These are phyloP conservation scores for Caenorhabditis angaria DNA, from an alignment of 2,888 invertebrate genomes.

Conservation along the genomic window DNA sequence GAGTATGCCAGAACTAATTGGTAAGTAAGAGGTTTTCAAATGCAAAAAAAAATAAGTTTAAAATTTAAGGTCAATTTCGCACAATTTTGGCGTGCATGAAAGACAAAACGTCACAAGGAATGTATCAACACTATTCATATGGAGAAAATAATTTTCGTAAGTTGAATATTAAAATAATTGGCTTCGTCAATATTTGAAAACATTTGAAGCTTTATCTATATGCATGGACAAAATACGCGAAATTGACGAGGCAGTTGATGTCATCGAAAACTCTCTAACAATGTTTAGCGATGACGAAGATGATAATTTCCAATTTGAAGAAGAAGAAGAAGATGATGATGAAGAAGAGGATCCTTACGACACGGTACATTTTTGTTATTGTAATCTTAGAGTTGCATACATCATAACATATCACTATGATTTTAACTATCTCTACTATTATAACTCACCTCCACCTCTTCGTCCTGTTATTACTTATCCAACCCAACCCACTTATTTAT, in stretches of 20 bases:
- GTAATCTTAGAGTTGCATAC: not conserved
- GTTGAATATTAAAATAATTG: too few relatives aligned
- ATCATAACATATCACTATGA: not conserved
- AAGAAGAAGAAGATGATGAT: conserved; percentile 7
- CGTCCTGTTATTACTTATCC: not conserved
- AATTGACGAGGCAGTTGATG: not conserved
- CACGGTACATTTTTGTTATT: not conserved
- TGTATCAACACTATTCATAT: not conserved
- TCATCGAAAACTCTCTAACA: not conserved
- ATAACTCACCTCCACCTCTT: not conserved
- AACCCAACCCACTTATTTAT: not conserved
- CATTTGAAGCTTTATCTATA: not conserved
- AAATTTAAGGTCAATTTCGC: not conserved
- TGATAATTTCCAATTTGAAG: not conserved
- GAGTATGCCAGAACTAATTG: not conserved
- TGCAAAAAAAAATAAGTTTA: not conserved
- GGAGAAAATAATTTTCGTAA: not conserved
- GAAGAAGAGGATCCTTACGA: not conserved
- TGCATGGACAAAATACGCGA: not conserved
- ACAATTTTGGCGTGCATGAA: not conserved
- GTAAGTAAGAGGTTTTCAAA: not conserved
- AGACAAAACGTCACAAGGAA: not conserved
- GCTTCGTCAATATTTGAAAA: too few relatives aligned
- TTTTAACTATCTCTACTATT: not conserved
- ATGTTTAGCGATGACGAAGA: not conserved